Base-by-base conservation (phyloP, 2,888 invertebrate genomes). In the Aporophyla nigra region DNA sequence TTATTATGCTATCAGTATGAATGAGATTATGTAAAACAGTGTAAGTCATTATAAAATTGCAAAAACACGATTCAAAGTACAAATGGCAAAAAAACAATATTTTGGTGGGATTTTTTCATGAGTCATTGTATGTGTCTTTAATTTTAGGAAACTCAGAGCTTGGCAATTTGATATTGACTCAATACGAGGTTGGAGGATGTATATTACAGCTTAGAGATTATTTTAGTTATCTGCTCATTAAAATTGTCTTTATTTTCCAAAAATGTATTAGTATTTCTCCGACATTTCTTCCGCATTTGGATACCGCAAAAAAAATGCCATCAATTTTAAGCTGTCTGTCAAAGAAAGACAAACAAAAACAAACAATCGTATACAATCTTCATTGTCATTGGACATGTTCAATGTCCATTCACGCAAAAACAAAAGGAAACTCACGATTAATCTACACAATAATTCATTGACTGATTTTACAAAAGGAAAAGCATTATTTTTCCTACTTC, bases 11-110 rank as follows among this genome's bases (percentile, higher is more conserved):
- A 59, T 56, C 27, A 24, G 63, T 85, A 68, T 77, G 71, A 73
- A 85, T 82, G 59, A 58, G 56, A 77, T 77, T 85, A 82, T 77
- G 73, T 82, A 65, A 74, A 74, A 59, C 33, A 63, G 49, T 58
- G 54, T 70, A 56, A 67, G 46, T 71, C 56, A 73, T 72, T 53
- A 68, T 66, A 58, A 33, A 24, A 59, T 54, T 21, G 56, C 63
- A 67, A 80, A 40, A 27, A 49, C 33, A 65, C 9, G 27, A 68
- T 40, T 53, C 67, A 53, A 53, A 16, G 7, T 56, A 49, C 16
- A 2, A n/a, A 12, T 75, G 63, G 40, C 27, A 68, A 68, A 63
- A 75, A 74, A 82, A 63, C 33, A 46, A 59, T 14, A 56, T 54
- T 56, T 40, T 14, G 27, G 63, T 76, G 27, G 43, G 21, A 9